Evolutionary conservation across 1,140 invertebrate genomes (phyloP), one percentile per base, ranked within the genome.

Genomic region (Zaprionus capensis): DNA sequence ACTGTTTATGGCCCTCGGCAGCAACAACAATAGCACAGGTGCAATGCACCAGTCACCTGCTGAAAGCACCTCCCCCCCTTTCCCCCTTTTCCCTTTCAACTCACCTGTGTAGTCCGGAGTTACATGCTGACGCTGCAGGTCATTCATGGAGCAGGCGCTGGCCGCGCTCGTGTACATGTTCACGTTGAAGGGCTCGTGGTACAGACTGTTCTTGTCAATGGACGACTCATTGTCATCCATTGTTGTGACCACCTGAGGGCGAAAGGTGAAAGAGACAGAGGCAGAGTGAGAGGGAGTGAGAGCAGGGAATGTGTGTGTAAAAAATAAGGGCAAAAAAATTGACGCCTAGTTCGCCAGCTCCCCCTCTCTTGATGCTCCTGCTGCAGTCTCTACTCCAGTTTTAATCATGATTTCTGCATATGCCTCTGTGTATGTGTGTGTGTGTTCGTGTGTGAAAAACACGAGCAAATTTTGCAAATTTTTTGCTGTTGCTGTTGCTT

Each of bases 171-270:
- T 91, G 81, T 93, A 94, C 88, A 93, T 93, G 79, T 93, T 93
- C 67, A 93, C 85, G 78, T 93, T 93, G 91, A 92, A 93, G 58
- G 93, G 93, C 82, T 94, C 93, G 78, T 94, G 93, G 82, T 94
- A 94, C 36, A 94, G 81, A 77, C 92, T 92, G 65, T 86, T 92
- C 84, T 94, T 94, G 91, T 93, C 93, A 79, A 93, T 93, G 70
- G 92, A 92, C 65, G 91, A 92, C 77, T 92, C 92, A 79, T 87
- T 92, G 88, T 93, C 92, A 80, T 93, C 92, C 91, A 93, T 92
- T 82, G 92, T 87, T 64, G 88, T 84, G 73, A 91, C 86, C 75
- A 90, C 85, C 91, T 92, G 72, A 66, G 74, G 84, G 83, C 65
- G 62, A 73, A 64, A 80, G 51, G 72, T 62, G 56, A 70, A 36